phyloP scores from a whole-genome alignment of 2,797 vertebrate species.

The Myripristis murdjan region DNA sequence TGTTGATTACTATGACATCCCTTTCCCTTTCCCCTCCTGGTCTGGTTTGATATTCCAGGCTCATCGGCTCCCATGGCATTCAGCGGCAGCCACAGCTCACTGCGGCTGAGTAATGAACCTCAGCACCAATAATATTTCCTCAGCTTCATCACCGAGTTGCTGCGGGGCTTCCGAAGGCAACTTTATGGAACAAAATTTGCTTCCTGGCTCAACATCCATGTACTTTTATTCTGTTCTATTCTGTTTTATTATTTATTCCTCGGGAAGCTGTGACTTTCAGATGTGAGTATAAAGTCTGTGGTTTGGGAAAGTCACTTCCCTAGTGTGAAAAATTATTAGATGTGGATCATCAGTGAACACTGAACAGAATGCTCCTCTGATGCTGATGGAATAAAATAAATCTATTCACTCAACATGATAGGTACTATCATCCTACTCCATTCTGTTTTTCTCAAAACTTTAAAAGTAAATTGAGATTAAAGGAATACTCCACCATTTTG shows the following conservation, averaged over 20 bases:
- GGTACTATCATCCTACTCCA: too few species aligned
- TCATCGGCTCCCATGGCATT: slow-evolving; percentile 32
- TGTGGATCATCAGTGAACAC: too few species aligned
- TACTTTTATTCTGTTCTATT: slow-evolving; percentile 33
- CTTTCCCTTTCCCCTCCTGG: background rate
- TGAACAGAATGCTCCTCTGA: too few species aligned
- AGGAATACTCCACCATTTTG: too few species aligned
- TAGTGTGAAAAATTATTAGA: background rate
- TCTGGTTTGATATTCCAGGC: slow-evolving; percentile 24
- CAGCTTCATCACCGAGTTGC: slow-evolving; percentile 45
- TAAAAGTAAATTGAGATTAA: too few species aligned
- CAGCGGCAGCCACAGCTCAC: slow-evolving; percentile 36
- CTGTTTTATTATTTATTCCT: slow-evolving; percentile 60
- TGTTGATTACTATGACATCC: slow-evolving; percentile 31
- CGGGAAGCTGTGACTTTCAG: slow-evolving; percentile 50
- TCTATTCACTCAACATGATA: too few species aligned
- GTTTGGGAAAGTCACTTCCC: slow-evolving; percentile 46
- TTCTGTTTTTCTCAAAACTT: too few species aligned
- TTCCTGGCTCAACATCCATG: slow-evolving; percentile 46
- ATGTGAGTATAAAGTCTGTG: slow-evolving; percentile 55
- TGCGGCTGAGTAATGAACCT: slow-evolving; percentile 58
- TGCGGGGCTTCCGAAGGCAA: slow-evolving; percentile 39
- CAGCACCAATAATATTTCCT: slow-evolving; percentile 57
- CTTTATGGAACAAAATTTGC: slow-evolving; percentile 37
- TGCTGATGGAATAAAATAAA: too few species aligned